Evolutionary conservation across 2,888 invertebrate species (phyloP).

Genomic region (Autographa pulchrina): DNA sequence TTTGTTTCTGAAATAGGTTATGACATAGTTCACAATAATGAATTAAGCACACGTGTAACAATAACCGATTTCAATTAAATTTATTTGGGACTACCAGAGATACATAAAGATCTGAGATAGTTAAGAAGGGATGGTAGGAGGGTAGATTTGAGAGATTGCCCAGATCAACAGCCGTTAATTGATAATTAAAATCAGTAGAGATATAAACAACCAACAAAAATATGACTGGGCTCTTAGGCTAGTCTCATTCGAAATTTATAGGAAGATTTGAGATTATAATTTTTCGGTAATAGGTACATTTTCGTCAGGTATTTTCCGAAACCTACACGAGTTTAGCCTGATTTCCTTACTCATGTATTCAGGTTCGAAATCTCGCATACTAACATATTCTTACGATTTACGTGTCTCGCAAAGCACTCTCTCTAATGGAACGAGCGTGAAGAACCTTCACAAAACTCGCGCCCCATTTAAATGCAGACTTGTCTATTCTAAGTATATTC

Average conservation of each 20-base stretch:
- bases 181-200: too few relatives aligned
- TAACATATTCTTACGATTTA: constrained; percentile 4
- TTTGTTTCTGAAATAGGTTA: neutral
- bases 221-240: too few relatives aligned
- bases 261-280: neutral
- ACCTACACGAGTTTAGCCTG: neutral
- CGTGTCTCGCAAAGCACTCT: constrained; percentile 2
- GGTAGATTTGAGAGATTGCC: too few relatives aligned
- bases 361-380: constrained; percentile 4
- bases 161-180: too few relatives aligned
- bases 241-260: too few relatives aligned
- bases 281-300: too few relatives aligned
- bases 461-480: constrained; percentile 12
- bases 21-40: neutral
- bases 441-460: constrained; percentile 21
- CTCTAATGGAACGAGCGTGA: constrained; percentile 2
- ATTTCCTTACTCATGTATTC: neutral
- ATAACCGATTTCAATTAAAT: too few relatives aligned
- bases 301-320: neutral
- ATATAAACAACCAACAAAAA: too few relatives aligned
- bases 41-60: too few relatives aligned
- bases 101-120: too few relatives aligned
- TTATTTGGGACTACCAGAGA: too few relatives aligned
- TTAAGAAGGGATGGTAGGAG: too few relatives aligned
- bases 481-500: constrained; percentile 6